phyloP scores from a whole-genome alignment of 1,140 invertebrate species.

The Acromyrmex heyeri region DNA sequence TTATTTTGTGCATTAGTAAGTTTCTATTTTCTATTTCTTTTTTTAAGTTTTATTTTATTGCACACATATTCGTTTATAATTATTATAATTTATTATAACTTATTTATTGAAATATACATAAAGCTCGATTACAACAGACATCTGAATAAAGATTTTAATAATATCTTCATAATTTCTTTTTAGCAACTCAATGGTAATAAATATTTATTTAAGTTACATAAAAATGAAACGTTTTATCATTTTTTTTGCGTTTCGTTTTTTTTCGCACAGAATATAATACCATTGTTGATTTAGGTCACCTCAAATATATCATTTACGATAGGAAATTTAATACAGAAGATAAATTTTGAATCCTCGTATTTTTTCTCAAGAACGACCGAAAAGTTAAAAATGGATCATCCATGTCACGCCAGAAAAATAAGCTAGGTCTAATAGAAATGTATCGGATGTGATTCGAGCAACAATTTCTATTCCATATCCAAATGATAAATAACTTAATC shows the following conservation, averaged over 20 bases:
- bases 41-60: not conserved
- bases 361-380: not conserved
- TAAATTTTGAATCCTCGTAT: not conserved
- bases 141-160: not conserved
- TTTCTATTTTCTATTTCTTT: not conserved
- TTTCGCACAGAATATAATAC: not conserved
- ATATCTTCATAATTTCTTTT: not conserved
- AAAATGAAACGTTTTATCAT: not conserved
- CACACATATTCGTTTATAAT: not conserved
- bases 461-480: not conserved
- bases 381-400: not conserved
- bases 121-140: not conserved
- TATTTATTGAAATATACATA: not conserved
- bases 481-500: slow-evolving; percentile 24
- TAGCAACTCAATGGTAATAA: not conserved
- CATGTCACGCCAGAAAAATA: slow-evolving; percentile 20
- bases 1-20: not conserved
- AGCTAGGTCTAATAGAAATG: slow-evolving; percentile 7
- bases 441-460: not conserved
- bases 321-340: not conserved
- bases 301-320: not conserved
- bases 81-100: not conserved
- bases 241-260: not conserved
- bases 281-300: not conserved
- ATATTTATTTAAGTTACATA: not conserved